Conservation (phyloP, 2,888 invertebrate species). For the Drosophila diplacantha region DNA sequence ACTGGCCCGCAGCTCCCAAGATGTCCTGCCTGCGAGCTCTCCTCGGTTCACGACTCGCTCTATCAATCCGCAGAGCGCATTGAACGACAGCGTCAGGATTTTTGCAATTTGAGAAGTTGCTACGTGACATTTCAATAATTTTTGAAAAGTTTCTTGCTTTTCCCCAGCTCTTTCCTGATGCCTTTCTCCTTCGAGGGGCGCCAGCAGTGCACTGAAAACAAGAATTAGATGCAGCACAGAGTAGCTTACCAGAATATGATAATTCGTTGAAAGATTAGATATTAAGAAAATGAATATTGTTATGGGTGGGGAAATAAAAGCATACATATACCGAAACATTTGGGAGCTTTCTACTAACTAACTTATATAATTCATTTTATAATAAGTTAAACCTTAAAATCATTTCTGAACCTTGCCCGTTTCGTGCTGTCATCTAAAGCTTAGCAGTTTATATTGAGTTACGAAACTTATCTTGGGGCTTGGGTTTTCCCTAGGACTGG, state of each 20-base stretch:
- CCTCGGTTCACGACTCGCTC: conserved; percentile 58
- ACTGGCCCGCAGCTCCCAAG: conserved; percentile 22
- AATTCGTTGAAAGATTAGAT: not conserved
- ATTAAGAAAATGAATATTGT: no score
- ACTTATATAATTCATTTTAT: not conserved
- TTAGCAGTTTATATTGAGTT: not conserved
- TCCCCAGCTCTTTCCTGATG: conserved; percentile 4
- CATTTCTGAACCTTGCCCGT: no score
- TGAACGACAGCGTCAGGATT: conserved; percentile 77
- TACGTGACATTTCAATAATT: conserved; percentile 78
- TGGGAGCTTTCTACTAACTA: no score
- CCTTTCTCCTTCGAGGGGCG: conserved; percentile 21
- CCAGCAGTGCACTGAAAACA: conserved; percentile 1
- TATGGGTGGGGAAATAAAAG: no score
- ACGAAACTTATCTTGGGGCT: not conserved
- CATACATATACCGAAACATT: no score
- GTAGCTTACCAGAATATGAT: not conserved
- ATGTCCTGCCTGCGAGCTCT: conserved; percentile 33
- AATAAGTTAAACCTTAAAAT: not conserved
- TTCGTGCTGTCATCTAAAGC: no score
- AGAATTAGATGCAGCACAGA: not conserved
- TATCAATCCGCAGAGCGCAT: conserved; percentile 76
- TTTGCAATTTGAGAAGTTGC: conserved; percentile 77
- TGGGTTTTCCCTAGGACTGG: no score
- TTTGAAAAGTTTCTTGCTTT: conserved; percentile 75